These are phyloP conservation scores for Drosophila demipolita DNA, from an alignment of 2,888 invertebrate species.

Conservation along the genomic window DNA sequence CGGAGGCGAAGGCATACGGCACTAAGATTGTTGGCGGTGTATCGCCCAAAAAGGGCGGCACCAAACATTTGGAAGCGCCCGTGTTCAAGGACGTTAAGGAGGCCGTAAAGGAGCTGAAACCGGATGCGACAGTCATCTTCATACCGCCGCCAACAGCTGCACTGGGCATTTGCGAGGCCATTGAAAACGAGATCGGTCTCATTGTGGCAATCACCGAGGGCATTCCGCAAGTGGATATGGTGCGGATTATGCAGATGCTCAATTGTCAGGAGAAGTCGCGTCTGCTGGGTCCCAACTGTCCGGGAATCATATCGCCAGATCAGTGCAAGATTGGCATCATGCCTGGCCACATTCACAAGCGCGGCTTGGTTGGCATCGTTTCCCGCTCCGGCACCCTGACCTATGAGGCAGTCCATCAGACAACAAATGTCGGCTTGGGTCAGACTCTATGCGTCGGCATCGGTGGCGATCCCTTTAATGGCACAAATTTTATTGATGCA, in stretches of 20 bases:
- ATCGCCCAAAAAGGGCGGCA: slow-evolving; percentile 92
- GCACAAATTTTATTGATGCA: slow-evolving; percentile 99
- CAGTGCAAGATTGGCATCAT: slow-evolving; percentile 99
- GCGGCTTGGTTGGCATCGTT: slow-evolving; percentile 96
- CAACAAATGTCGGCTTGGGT: slow-evolving; percentile 94
- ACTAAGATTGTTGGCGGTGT: slow-evolving; percentile 95
- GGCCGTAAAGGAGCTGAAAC: slow-evolving; percentile 93
- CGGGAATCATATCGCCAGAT: slow-evolving; percentile 98
- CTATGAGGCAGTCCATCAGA: slow-evolving; percentile 99
- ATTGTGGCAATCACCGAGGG: slow-evolving; percentile 99
- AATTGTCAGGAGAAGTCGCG: slow-evolving; percentile 94
- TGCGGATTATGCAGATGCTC: slow-evolving; percentile 95
- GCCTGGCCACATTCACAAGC: slow-evolving; percentile 98
- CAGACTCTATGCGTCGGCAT: slow-evolving; percentile 99
- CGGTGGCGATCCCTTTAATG: slow-evolving; percentile 99
- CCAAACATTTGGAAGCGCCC: slow-evolving; percentile 91
- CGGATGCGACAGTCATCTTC: slow-evolving; percentile 96
- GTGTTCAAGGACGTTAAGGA: slow-evolving; percentile 86
- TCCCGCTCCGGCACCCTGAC: slow-evolving; percentile 99
- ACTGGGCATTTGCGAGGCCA: slow-evolving; percentile 94
- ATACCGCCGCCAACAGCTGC: slow-evolving; percentile 97
- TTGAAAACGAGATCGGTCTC: slow-evolving; percentile 97
- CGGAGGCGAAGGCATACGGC: slow-evolving; percentile 98
- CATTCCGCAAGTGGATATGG: slow-evolving; percentile 99
- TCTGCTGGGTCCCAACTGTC: slow-evolving; percentile 99